Evolutionary conservation across 1,140 invertebrate species (phyloP).

Genomic region (Bathynomus jamesi): DNA sequence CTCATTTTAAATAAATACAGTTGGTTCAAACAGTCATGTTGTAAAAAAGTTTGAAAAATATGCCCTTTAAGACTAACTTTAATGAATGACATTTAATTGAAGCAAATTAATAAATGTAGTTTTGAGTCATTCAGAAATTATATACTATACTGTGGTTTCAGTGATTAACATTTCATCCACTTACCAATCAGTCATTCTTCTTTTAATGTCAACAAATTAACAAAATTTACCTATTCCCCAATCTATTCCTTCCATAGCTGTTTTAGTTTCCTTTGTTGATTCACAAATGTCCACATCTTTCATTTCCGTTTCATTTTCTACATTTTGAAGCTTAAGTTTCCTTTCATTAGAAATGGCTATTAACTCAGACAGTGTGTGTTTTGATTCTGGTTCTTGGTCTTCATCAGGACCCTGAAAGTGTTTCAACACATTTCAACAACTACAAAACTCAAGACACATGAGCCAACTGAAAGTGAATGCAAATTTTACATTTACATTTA

Average conservation of each 20-base stretch:
- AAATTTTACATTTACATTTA: background rate
- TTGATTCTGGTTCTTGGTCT: slow-evolving; percentile 78
- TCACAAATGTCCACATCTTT: too few relatives aligned
- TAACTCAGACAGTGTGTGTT: slow-evolving; percentile 69
- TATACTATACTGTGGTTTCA: too few relatives aligned
- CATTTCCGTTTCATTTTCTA: slow-evolving; percentile 45
- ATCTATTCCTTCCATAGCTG: slow-evolving; percentile 65
- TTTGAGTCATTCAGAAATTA: too few relatives aligned
- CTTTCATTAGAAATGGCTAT: slow-evolving; percentile 54
- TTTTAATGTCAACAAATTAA: background rate
- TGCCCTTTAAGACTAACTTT: too few relatives aligned
- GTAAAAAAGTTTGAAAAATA: too few relatives aligned
- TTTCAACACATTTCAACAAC: too few relatives aligned
- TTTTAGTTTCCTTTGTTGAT: slow-evolving; percentile 38
- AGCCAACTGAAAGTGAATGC: background rate
- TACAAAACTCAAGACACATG: slow-evolving; percentile 9
- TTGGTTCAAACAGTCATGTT: too few relatives aligned
- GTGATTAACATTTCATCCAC: too few relatives aligned
- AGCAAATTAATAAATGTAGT: too few relatives aligned
- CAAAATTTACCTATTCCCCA: slow-evolving; percentile 74
- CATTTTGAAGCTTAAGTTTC: slow-evolving; percentile 51
- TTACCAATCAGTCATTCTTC: too few relatives aligned
- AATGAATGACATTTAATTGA: too few relatives aligned
- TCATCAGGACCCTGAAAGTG: slow-evolving; percentile 59
- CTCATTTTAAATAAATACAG: too few relatives aligned